Evolutionary conservation across 2,797 vertebrate genomes (phyloP).

Genomic region (Rhynchonycteris naso): DNA sequence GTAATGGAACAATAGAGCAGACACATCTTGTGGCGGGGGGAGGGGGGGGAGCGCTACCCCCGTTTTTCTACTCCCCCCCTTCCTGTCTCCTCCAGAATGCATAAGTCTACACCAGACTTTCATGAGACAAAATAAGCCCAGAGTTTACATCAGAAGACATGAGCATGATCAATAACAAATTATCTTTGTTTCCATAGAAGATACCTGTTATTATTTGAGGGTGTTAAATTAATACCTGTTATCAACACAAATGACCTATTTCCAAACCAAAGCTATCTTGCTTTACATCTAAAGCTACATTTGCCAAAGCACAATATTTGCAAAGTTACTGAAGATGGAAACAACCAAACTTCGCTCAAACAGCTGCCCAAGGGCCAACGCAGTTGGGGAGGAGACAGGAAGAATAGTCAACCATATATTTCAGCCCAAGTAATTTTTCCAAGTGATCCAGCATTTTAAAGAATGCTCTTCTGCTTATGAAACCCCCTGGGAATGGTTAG

Average conservation of each 20-base stretch:
- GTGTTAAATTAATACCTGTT: constrained; percentile 68
- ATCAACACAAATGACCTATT: constrained; percentile 71
- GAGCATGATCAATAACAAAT: constrained; percentile 56
- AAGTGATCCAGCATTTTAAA: constrained; percentile 20
- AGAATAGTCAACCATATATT: constrained; percentile 54
- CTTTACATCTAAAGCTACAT: constrained; percentile 11
- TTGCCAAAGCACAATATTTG: constrained; percentile 53
- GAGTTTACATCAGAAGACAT: background rate
- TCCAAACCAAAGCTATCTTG: constrained; percentile 66
- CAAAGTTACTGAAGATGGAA: constrained; percentile 21
- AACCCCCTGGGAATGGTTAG: constrained; percentile 52
- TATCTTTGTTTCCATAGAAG: constrained; percentile 65
- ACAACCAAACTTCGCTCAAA: constrained; percentile 58
- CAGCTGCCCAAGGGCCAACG: constrained; percentile 45
- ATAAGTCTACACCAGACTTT: background rate
- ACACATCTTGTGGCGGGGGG: background rate
- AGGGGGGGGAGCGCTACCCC: background rate
- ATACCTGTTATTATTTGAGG: constrained; percentile 55
- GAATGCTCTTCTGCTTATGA: background rate
- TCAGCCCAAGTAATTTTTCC: constrained; percentile 74
- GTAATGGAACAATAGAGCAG: constrained; percentile 55
- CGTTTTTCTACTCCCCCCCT: background rate
- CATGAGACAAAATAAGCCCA: constrained; percentile 43
- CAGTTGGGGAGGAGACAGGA: constrained; percentile 41
- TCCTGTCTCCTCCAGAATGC: constrained; percentile 12